These are phyloP conservation scores for Andrena haemorrhoa DNA, from an alignment of 2,888 invertebrate genomes.

Conservation along the genomic window DNA sequence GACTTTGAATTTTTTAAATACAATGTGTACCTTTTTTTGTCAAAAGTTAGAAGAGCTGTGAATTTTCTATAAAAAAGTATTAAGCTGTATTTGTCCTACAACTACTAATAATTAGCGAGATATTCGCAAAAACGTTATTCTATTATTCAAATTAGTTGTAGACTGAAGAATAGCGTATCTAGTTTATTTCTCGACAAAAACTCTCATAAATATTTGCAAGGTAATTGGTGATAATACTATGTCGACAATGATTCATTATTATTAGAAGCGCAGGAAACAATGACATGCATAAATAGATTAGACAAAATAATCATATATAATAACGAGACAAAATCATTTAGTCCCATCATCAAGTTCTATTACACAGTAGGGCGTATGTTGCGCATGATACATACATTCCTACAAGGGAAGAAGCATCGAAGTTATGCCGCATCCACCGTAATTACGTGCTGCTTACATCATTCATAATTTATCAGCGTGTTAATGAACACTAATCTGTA, in stretches of 20 bases:
- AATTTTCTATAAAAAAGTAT: too few species aligned
- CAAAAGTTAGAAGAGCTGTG: too few species aligned
- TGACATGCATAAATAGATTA: not conserved
- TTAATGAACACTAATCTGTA: constrained; percentile 40
- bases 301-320: not conserved
- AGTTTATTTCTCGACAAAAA: too few species aligned
- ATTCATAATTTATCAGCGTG: constrained; percentile 16
- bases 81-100: too few species aligned
- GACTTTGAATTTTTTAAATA: too few species aligned
- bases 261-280: not conserved
- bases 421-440: not conserved
- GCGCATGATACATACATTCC: not conserved
- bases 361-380: not conserved
- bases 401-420: not conserved
- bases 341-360: not conserved
- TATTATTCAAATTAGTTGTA: too few species aligned
- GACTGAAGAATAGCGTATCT: too few species aligned
- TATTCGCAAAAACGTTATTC: too few species aligned
- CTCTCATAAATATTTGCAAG: too few species aligned
- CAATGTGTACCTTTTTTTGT: too few species aligned
- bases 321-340: too few species aligned
- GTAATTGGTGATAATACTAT: not conserved
- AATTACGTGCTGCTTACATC: constrained; percentile 39
- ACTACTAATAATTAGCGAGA: too few species aligned
- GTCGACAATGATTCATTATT: not conserved